These are phyloP conservation scores for Blastobasis adustella DNA, from an alignment of 2,888 invertebrate genomes.

Conservation along the genomic window DNA sequence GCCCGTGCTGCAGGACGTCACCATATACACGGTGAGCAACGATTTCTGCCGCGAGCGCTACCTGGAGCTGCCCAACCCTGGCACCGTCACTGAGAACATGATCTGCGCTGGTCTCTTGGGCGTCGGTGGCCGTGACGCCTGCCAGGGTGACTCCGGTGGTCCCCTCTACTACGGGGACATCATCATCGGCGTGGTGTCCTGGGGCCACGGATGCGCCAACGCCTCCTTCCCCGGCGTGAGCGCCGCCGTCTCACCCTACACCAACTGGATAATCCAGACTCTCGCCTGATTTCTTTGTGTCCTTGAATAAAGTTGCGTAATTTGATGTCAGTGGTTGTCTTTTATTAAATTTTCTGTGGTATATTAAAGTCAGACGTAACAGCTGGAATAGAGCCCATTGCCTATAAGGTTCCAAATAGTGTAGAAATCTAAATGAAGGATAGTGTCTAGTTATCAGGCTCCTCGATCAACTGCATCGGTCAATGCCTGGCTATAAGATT, in stretches of 20 bases:
- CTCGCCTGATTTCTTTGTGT: too few relatives aligned
- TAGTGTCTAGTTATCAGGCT: too few relatives aligned
- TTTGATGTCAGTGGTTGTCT: too few relatives aligned
- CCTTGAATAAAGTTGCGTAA: too few relatives aligned
- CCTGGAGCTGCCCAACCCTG: slow-evolving; percentile 8
- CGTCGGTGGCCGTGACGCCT: slow-evolving; percentile 17
- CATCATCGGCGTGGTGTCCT: slow-evolving; percentile 61
- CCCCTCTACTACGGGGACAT: slow-evolving; percentile 48
- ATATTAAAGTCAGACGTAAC: too few relatives aligned
- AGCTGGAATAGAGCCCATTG: too few relatives aligned
- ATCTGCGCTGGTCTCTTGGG: slow-evolving; percentile 31
- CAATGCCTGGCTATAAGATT: too few relatives aligned
- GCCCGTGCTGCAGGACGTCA: slow-evolving; percentile 26
- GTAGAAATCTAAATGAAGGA: too few relatives aligned
- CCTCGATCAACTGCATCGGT: too few relatives aligned
- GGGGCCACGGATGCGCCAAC: slow-evolving; percentile 62
- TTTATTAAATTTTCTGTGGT: too few relatives aligned
- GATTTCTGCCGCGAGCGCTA: slow-evolving; percentile 36
- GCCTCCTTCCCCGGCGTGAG: slow-evolving; percentile 60
- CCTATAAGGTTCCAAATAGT: too few relatives aligned
- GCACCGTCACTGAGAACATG: slow-evolving; percentile 31
- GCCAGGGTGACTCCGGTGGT: slow-evolving; percentile 55
- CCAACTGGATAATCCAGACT: slow-evolving; percentile 33
- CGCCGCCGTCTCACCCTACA: slow-evolving; percentile 43
- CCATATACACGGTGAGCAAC: slow-evolving; percentile 39